Evolutionary conservation across 2,888 invertebrate species (phyloP), one percentile per base, ranked within the genome.

Genomic region (Craniophora ligustri): DNA sequence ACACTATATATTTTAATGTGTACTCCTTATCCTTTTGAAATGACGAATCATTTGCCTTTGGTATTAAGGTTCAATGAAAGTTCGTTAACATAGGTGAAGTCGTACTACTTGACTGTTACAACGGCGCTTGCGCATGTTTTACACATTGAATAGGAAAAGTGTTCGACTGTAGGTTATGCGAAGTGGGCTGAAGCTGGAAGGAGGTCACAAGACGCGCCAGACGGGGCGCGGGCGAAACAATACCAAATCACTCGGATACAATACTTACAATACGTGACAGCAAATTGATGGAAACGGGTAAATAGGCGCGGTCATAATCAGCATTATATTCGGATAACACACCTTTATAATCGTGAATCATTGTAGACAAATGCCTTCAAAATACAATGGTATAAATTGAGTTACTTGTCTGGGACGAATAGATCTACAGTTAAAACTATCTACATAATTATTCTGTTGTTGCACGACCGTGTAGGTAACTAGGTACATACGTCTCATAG

Each of bases 171-270:
- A 72, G 64, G 55, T 53, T 70, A 67, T 45, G 67, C 55, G 41
- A 64, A 64, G 59, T 63, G 48, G 41, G 55, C 36, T 54, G 50
- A 55, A 47, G 31, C 50, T 44, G 44, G 55, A 79, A 78, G 75
- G 75, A 79, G 82, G 84, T 82, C 80, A 75, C 60, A 70, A 75
- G 74, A 70, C 75, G 59, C 14, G 21, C 35, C 72, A 77, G 76
- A 73, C 75, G 64, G 64, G 72, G 78, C 61, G 76, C 57, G 71
- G 72, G 38, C 67, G 62, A 71, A 72, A 81, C 78, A 76, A 79
- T 79, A 66, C 73, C 23, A 48, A 59, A 67, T 58, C 28, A 38
- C 16, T 42, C 44, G 7, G 15, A 30, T 49, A 54, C 54, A 54
- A 59, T 44, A 41, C 45, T 40, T 28, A 57, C 54, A 54, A 57